Percentiles rank a stretch among this genome's conserved stretches.
phyloP scores from a whole-genome alignment of 1,140 invertebrate genomes.

The Pectinophora gossypiella region DNA sequence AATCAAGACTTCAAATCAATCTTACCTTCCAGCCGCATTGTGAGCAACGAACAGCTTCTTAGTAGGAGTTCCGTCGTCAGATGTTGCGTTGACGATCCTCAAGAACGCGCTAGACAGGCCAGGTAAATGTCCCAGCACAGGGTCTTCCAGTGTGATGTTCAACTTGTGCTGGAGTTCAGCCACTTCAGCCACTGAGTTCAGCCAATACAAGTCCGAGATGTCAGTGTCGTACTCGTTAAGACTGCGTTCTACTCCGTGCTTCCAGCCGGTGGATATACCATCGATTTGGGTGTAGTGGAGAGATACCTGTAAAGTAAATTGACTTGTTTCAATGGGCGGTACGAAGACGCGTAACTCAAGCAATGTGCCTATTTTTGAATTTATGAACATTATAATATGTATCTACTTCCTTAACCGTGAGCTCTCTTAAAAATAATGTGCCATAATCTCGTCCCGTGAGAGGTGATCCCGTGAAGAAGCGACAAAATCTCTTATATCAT shows the following conservation, averaged over 20 bases:
- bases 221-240: conserved; percentile 78
- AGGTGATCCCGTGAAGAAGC: too few relatives aligned
- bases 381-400: too few relatives aligned
- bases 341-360: too few relatives aligned
- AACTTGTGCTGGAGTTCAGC: conserved; percentile 77
- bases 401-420: too few relatives aligned
- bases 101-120: conserved; percentile 60
- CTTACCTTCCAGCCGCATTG: conserved; percentile 73
- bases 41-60: conserved; percentile 71
- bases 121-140: conserved; percentile 42
- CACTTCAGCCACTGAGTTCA: conserved; percentile 87
- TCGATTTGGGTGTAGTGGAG: conserved; percentile 83
- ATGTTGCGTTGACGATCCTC: conserved; percentile 45
- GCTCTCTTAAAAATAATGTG: too few relatives aligned
- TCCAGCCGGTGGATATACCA: conserved; percentile 82
- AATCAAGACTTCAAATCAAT: neutral
- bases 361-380: too few relatives aligned
- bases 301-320: conserved; percentile 74
- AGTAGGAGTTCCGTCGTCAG: conserved; percentile 44
- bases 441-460: too few relatives aligned
- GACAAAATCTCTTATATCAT: too few relatives aligned
- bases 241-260: conserved; percentile 79
- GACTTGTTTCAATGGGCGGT: neutral
- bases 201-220: conserved; percentile 81
- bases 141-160: conserved; percentile 52